phyloP scores from a whole-genome alignment of 2,113 vertebrate species.

The Larimichthys polyactis region DNA sequence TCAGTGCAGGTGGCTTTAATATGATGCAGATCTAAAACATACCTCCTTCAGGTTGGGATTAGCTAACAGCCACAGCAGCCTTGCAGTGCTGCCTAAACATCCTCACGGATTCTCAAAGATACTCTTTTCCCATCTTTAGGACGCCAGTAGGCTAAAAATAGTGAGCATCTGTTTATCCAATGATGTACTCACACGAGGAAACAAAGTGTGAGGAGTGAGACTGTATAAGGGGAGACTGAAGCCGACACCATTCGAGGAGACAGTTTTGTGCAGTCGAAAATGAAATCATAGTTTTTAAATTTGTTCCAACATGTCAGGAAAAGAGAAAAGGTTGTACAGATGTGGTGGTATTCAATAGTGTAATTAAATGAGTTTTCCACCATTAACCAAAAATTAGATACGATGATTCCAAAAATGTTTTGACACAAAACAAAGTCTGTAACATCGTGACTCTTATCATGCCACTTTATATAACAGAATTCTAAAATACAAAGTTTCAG shows the following conservation, averaged over 20 bases:
- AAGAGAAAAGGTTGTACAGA: background rate
- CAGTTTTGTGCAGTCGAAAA: background rate
- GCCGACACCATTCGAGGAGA: background rate
- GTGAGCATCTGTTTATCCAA: constrained; percentile 32
- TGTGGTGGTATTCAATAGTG: background rate
- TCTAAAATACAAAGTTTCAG: background rate
- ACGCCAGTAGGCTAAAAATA: constrained; percentile 11
- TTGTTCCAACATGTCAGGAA: background rate
- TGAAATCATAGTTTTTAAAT: background rate
- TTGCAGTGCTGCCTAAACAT: constrained; percentile 10
- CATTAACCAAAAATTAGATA: background rate
- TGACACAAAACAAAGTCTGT: background rate
- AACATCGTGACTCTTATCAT: background rate
- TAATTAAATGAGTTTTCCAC: background rate
- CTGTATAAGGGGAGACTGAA: background rate
- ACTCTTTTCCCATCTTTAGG: background rate
- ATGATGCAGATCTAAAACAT: constrained; percentile 36
- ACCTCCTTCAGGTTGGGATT: constrained; percentile 9
- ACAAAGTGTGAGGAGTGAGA: constrained; percentile 10
- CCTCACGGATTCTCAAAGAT: background rate
- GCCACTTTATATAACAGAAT: background rate
- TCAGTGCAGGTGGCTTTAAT: constrained; percentile 17
- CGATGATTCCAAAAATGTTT: background rate
- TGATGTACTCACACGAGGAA: constrained; percentile 13
- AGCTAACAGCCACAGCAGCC: background rate